Evolutionary conservation across 2,888 invertebrate genomes (phyloP), one percentile per base, ranked within the genome.

Genomic region (Mesorhabditis spiculigera): DNA sequence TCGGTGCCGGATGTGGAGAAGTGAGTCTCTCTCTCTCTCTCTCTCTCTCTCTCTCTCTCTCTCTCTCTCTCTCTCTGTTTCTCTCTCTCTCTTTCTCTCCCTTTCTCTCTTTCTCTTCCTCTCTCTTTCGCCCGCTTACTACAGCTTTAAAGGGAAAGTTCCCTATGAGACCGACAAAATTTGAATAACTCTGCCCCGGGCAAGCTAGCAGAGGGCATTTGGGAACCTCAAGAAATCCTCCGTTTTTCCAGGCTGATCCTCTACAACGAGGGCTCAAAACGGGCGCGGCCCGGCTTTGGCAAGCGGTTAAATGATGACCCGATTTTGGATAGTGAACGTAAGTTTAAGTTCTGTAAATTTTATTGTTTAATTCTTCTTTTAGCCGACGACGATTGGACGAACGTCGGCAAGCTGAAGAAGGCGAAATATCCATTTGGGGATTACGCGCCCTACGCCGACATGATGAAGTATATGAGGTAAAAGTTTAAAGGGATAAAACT

Each of bases 371-470:
- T 28, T 28, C 28, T 28, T 28, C 28, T 28, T 28, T 67, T 68
- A 78, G 78, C 78, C 3, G 78, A 78, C 67, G 28, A 64, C 1
- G 78, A 78, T 67, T 68, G 71, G 10, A 68, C 75, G 13, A 70
- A 73, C 62, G 72, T 83, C 4, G 79, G 78, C 5, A 67, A 74
- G 45, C 66, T 82, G 68, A 75, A 77, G 50, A 79, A 75, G 43
- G 78, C 80, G 28, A 78, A 81, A 64, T 81, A 80, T 45, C 81
- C 81, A 28, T 82, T 81, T 62, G 82, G 83, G 42, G 80, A 81
- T 66, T 85, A 85, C 71, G 78, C 81, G 4, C 74, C 76, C n/a
- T 85, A 84, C 66, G 74, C 78, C 4, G 76, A 82, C 28, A 84
- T 85, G 84, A 73, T 84, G 63, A 77, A 82, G 58, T 83, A 74